These are phyloP conservation scores for Urocyon cinereoargenteus DNA, from an alignment of 2,797 vertebrate species.

Conservation along the genomic window DNA sequence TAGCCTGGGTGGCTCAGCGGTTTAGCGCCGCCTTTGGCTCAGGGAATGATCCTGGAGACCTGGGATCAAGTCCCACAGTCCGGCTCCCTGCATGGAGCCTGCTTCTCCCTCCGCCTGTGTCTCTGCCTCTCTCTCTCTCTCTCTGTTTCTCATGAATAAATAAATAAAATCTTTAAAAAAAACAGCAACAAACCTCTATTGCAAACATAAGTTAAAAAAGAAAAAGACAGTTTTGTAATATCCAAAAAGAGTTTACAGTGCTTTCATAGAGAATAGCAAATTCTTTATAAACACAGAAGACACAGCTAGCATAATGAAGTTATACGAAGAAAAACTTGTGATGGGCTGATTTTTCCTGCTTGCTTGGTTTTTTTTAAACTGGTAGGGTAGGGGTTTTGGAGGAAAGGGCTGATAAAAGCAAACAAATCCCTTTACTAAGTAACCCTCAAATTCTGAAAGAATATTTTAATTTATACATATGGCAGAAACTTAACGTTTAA, in stretches of 20 bases:
- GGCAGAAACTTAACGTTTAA: background rate
- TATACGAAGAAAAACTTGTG: background rate
- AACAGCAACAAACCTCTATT: background rate
- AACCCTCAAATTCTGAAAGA: background rate
- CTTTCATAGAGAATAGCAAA: background rate
- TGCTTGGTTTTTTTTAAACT: constrained; percentile 25
- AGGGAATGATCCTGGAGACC: too few species aligned
- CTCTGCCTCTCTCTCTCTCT: too few species aligned
- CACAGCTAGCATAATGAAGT: background rate
- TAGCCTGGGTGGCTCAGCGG: too few species aligned
- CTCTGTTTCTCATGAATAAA: too few species aligned
- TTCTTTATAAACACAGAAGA: constrained; percentile 6
- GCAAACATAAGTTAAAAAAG: constrained; percentile 6
- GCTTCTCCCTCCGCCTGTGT: too few species aligned
- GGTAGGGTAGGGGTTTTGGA: background rate
- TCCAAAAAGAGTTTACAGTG: constrained; percentile 2
- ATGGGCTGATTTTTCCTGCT: background rate
- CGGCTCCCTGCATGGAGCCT: too few species aligned
- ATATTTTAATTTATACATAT: background rate
- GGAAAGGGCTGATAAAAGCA: background rate
- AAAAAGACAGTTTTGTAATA: constrained; percentile 15
- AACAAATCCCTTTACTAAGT: background rate
- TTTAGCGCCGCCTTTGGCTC: too few species aligned
- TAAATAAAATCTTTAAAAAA: too few species aligned
- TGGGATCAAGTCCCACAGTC: too few species aligned